A percentile compares a stretch with the other conserved stretches of the same genome.
Evolutionary conservation across 1,140 invertebrate species (phyloP).

Genomic region (Tetragonula clypearis): DNA sequence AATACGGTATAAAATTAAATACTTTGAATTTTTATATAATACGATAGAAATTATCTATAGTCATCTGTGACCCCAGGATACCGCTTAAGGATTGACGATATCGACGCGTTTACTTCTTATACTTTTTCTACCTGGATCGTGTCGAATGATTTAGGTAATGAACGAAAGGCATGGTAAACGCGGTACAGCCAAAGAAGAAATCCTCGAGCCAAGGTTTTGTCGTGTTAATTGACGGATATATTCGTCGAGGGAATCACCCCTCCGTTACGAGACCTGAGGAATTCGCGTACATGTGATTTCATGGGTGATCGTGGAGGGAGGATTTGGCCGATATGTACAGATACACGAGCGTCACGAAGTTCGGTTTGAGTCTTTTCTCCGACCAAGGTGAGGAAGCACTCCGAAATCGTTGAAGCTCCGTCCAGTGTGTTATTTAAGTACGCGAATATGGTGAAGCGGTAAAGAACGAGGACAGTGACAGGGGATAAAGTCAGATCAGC

Average conservation of each 20-base stretch:
- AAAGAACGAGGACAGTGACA: no score
- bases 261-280: neutral
- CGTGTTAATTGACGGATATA: neutral
- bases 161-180: neutral
- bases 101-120: conserved; percentile 23
- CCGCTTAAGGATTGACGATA: neutral
- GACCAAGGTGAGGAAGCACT: neutral
- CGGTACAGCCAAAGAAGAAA: conserved; percentile 32
- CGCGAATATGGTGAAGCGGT: no score
- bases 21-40: no score
- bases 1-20: no score
- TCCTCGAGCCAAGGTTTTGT: neutral
- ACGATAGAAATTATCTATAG: no score
- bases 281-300: neutral
- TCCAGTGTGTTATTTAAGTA: neutral
- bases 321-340: neutral
- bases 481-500: no score
- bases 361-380: neutral
- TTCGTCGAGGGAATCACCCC: neutral
- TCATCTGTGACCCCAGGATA: no score
- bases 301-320: neutral
- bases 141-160: neutral
- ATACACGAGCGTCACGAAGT: neutral
- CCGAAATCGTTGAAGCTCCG: conserved; percentile 13
- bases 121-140: neutral